Percentiles rank a stretch among this genome's conserved stretches.
phyloP scores from a whole-genome alignment of 2,888 invertebrate species.

The Norana najaformis region DNA sequence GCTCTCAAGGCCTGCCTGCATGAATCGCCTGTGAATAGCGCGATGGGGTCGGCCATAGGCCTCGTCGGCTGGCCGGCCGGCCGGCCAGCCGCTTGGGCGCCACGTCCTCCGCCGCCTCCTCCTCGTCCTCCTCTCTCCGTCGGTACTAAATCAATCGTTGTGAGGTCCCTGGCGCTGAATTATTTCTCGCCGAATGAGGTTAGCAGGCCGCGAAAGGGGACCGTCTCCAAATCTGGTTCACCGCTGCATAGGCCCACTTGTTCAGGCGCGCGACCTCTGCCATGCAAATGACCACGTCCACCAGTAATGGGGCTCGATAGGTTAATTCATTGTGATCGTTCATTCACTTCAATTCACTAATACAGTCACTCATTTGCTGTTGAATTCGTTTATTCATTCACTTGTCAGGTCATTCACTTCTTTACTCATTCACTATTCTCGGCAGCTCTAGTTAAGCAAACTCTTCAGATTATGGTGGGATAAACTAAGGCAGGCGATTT shows the following conservation, averaged over 20 bases:
- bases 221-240: slow-evolving; percentile 24
- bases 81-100: not conserved
- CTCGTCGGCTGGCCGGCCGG: not conserved
- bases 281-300: not conserved
- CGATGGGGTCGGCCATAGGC: not conserved
- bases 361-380: no score
- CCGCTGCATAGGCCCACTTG: slow-evolving; percentile 17
- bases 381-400: not conserved
- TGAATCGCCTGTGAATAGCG: not conserved
- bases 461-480: no score
- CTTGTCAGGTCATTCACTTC: no score
- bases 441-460: no score
- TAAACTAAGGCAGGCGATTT: no score
- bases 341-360: not conserved
- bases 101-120: not conserved
- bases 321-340: not conserved
- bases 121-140: not conserved
- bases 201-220: slow-evolving; percentile 10
- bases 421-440: no score
- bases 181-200: slow-evolving; percentile 21
- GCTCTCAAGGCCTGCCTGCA: not conserved
- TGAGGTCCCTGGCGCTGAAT: slow-evolving; percentile 20
- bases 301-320: not conserved
- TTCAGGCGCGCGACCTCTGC: not conserved
- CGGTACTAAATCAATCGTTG: slow-evolving; percentile 9